Evolutionary conservation across 2,113 vertebrate species (phyloP), one percentile per base, ranked within the genome.

Genomic region (Pagrus major): DNA sequence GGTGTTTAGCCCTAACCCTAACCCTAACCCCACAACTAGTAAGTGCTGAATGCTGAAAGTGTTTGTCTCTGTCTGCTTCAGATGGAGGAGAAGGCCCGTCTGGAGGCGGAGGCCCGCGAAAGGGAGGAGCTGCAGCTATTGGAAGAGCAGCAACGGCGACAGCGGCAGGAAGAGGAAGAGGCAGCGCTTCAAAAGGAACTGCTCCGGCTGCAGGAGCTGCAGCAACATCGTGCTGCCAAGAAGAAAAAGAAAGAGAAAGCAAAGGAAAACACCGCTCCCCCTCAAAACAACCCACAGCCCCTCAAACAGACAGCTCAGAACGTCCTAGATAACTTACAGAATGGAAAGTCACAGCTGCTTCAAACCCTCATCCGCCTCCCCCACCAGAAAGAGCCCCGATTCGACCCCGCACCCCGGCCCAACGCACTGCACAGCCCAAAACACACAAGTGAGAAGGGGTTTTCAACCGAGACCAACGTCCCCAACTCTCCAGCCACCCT

Each of bases 241-340:
- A 99, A 99, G 95, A 99, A 99, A 96, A 98, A 96, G 94, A 97
- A 96, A 88, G 97, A 99, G 25, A 93, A 96, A 80, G 90, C 93
- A 1, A 94, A 95, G 91, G 97, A 96, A 91, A 96, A 91, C 93
- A 80, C 92, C 44, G 29, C 96, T 78, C 88, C 78, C 86, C 68
- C 95, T 90, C 61, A 86, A 10, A 95, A 92, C 59, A 95, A 93
- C 91, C 95, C 96, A 49, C 96, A 95, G 91, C 92, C 93, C 33
- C 93, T 94, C 39, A 91, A 94, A 82, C 96, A 96, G 71, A 85
- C 96, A 25, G 94, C 93, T 56, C 94, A 96, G 63, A 90, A 91
- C 1, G 46, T 95, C 55, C 82, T 97, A 0, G 96, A 96, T 71
- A 95, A 93, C 80, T 81, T 97, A 80, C 96, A 95, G 72, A 97